Conservation (phyloP, 2,113 vertebrate species). For the Rattus norvegicus region DNA sequence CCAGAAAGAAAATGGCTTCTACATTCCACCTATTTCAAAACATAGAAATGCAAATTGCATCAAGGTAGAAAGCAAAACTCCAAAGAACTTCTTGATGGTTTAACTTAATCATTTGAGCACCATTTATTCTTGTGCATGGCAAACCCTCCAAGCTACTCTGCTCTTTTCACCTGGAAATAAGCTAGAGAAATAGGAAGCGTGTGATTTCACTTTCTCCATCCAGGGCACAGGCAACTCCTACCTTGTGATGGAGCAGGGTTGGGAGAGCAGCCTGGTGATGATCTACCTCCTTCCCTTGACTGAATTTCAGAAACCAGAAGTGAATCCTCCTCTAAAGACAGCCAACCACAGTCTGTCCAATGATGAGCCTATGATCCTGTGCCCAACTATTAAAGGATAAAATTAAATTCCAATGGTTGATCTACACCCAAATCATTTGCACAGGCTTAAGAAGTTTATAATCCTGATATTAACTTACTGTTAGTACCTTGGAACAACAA, state of each 20-base stretch:
- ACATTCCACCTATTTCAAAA: background rate
- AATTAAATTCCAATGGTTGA: background rate
- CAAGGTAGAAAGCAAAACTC: slow-evolving; percentile 14
- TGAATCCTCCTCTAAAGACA: background rate
- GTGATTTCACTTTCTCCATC: background rate
- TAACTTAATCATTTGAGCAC: background rate
- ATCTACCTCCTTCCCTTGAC: background rate
- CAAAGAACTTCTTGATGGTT: background rate
- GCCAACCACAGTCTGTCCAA: background rate
- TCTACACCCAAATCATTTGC: background rate
- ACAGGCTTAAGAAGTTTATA: background rate
- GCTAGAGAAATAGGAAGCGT: background rate
- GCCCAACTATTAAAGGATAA: background rate
- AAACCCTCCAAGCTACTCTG: background rate
- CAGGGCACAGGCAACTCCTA: background rate
- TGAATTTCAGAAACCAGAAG: background rate
- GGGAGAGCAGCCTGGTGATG: too few species aligned
- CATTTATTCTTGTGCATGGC: background rate
- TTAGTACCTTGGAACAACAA: background rate
- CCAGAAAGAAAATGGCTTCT: slow-evolving; percentile 41
- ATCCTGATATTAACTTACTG: background rate
- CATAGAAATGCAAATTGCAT: background rate
- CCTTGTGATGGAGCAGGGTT: background rate
- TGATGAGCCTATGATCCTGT: background rate
- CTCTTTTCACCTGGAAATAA: slow-evolving; percentile 22